phyloP scores from a whole-genome alignment of 2,888 invertebrate genomes.

The Mimachlamys varia region DNA sequence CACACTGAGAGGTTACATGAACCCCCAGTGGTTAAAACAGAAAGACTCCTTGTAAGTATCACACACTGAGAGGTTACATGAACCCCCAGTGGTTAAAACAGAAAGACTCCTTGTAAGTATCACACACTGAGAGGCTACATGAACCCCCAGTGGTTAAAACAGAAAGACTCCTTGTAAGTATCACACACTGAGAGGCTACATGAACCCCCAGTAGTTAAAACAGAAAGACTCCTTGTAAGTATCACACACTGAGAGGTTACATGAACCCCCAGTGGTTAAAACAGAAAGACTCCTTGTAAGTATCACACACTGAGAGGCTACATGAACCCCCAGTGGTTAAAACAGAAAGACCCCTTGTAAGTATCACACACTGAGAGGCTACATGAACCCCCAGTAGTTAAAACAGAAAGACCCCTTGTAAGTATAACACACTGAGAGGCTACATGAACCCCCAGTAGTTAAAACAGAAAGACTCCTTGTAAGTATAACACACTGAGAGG shows the following conservation, averaged over 20 bases:
- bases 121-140: conserved; percentile 82
- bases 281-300: conserved; percentile 83
- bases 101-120: conserved; percentile 83
- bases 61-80: conserved; percentile 82
- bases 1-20: conserved; percentile 83
- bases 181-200: conserved; percentile 82
- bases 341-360: conserved; percentile 83
- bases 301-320: conserved; percentile 82
- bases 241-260: conserved; percentile 82
- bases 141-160: conserved; percentile 84
- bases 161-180: conserved; percentile 82
- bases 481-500: too few species aligned
- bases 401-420: conserved; percentile 83
- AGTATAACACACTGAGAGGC: too few species aligned
- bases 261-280: conserved; percentile 84
- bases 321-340: conserved; percentile 84
- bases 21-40: conserved; percentile 84
- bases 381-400: conserved; percentile 84
- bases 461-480: conserved; percentile 83
- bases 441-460: conserved; percentile 84
- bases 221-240: conserved; percentile 83
- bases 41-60: too few species aligned
- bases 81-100: conserved; percentile 84
- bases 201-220: conserved; percentile 84
- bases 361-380: too few species aligned